These are phyloP conservation scores for Montifringilla adamsi DNA, from an alignment of 2,113 vertebrate genomes.

Conservation along the genomic window DNA sequence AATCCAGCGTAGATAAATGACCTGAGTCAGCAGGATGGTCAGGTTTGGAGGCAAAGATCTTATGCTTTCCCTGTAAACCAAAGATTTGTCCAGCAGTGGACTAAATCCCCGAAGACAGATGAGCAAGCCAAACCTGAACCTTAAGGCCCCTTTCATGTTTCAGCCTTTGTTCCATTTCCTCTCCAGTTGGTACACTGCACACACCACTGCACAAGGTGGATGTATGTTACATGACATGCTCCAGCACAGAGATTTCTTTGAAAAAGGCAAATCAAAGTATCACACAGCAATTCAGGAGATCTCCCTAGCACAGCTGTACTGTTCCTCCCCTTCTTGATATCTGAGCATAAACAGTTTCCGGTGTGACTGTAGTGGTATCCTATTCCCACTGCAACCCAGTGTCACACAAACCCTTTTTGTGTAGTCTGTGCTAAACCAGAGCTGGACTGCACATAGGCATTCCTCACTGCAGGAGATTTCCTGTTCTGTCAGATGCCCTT, in stretches of 20 bases:
- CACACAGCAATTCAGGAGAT: neutral
- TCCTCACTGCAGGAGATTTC: neutral
- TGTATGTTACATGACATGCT: accelerated
- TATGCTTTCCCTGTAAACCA: neutral
- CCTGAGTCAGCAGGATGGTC: neutral
- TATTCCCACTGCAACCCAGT: neutral
- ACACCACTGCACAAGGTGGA: neutral
- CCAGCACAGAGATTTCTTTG: neutral
- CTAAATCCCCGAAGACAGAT: neutral
- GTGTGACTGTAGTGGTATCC: neutral
- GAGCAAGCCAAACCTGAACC: neutral
- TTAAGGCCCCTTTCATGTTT: neutral
- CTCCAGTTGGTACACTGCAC: accelerated
- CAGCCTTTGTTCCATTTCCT: accelerated
- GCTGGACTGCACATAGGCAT: neutral
- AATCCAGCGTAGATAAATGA: neutral
- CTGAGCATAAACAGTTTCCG: neutral
- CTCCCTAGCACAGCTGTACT: neutral
- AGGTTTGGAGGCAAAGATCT: neutral
- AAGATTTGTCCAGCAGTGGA: neutral
- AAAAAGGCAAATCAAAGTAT: neutral
- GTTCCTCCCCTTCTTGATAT: neutral
- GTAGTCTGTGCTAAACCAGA: neutral
- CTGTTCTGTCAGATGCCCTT: neutral
- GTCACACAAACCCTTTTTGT: neutral